Percentiles rank a stretch among this genome's conserved stretches.
Conservation (phyloP, 2,888 invertebrate species). For the Taenaris catops region DNA sequence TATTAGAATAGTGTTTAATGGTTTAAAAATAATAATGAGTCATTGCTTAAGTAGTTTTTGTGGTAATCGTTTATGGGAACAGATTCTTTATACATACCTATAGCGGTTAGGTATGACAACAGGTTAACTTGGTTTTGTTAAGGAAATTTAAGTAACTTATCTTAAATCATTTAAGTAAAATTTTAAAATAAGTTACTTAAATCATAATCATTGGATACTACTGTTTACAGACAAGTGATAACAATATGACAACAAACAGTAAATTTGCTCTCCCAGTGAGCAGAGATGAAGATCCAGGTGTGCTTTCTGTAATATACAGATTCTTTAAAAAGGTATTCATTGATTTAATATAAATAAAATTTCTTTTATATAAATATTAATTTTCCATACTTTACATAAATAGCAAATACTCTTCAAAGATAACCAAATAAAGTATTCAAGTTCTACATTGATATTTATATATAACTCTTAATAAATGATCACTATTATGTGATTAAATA, state of each 20-base stretch:
- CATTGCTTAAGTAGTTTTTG: too few relatives aligned
- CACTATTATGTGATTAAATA: too few relatives aligned
- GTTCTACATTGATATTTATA: too few relatives aligned
- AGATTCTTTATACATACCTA: too few relatives aligned
- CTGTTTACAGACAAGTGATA: slow-evolving; percentile 45
- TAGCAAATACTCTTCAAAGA: too few relatives aligned
- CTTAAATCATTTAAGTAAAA: background rate
- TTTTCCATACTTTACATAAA: too few relatives aligned
- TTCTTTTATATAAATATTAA: too few relatives aligned
- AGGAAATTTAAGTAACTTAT: background rate
- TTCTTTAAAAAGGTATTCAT: slow-evolving; percentile 81
- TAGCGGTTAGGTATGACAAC: background rate
- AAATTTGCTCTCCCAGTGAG: slow-evolving; percentile 61
- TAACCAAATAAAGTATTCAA: too few relatives aligned
- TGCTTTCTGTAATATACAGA: slow-evolving; percentile 81
- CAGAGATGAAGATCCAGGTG: slow-evolving; percentile 67
- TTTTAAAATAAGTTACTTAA: background rate
- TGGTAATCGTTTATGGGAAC: too few relatives aligned
- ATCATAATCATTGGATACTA: background rate
- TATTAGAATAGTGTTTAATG: slow-evolving; percentile 1
- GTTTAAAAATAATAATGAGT: slow-evolving; percentile 59
- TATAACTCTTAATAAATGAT: too few relatives aligned
- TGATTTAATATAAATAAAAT: background rate
- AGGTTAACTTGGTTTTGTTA: background rate
- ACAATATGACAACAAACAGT: slow-evolving; percentile 62